A percentile compares a stretch with the other conserved stretches of the same genome.
These are phyloP conservation scores for Dysdera silvatica DNA, from an alignment of 1,140 invertebrate genomes.

Conservation along the genomic window DNA sequence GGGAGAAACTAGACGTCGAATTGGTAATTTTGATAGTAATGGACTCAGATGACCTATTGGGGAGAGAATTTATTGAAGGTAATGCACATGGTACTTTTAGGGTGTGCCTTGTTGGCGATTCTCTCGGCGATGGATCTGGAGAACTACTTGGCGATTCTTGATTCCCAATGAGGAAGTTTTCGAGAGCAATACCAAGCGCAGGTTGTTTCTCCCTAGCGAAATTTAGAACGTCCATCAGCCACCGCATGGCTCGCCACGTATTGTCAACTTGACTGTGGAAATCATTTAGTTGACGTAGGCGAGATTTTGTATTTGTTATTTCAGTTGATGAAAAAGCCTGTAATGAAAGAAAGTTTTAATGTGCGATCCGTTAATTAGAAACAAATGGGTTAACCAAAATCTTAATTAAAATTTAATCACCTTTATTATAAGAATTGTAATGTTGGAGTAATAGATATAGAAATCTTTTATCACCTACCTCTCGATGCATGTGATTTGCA, in stretches of 20 bases:
- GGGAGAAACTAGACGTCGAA: constrained; percentile 15
- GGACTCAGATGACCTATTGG: not conserved
- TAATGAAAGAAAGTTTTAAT: not conserved
- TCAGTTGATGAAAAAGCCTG: constrained; percentile 82
- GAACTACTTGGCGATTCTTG: constrained; percentile 13
- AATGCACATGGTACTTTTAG: constrained; percentile 8
- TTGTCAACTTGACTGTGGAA: constrained; percentile 69
- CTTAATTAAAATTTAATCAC: too few species aligned
- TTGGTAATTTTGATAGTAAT: constrained; percentile 9
- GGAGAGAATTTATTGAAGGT: constrained; percentile 1
- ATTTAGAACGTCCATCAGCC: constrained; percentile 88
- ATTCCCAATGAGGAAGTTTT: constrained; percentile 28
- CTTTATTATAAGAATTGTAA: too few species aligned
- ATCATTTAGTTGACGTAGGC: constrained; percentile 68
- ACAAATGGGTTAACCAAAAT: too few species aligned
- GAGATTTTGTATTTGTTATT: constrained; percentile 71
- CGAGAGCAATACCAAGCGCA: constrained; percentile 39
- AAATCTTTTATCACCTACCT: too few species aligned
- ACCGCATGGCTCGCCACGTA: constrained; percentile 84
- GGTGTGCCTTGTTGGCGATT: constrained; percentile 5
- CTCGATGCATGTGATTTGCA: constrained; percentile 80
- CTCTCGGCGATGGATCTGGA: constrained; percentile 24
- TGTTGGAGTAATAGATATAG: too few species aligned
- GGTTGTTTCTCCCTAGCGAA: constrained; percentile 71
- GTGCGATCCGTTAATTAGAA: too few species aligned